phyloP scores from a whole-genome alignment of 30 jellyfish, hydroid and myxozoan species.

The Euphysa ruthae region DNA sequence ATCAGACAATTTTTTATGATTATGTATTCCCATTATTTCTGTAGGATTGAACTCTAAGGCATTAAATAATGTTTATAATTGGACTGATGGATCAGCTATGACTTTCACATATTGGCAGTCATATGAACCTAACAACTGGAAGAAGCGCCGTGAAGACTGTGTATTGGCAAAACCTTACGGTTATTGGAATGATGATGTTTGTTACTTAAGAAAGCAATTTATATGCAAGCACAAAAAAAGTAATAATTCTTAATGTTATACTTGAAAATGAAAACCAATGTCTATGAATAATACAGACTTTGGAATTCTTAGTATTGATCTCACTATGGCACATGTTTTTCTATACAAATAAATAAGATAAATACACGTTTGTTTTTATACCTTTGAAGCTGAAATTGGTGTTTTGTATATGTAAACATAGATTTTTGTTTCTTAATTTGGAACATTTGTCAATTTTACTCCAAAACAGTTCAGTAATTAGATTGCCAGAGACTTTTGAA shows the following conservation, averaged over 20 bases:
- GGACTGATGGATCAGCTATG: constrained; percentile 66
- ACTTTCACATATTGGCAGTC: constrained; percentile 59
- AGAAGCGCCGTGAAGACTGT: constrained; percentile 39
- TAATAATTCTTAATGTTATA: constrained; percentile 10
- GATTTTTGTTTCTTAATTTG: no score
- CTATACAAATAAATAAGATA: no score
- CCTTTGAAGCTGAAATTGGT: no score
- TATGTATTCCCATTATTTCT: not conserved
- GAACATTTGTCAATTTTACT: no score
- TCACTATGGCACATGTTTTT: no score
- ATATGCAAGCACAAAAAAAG: constrained; percentile 69
- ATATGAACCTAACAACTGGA: constrained; percentile 47
- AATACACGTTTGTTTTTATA: no score
- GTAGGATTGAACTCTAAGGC: constrained; percentile 56
- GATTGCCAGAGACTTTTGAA: no score
- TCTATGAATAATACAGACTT: no score
- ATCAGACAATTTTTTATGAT: not conserved
- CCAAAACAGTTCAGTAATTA: no score
- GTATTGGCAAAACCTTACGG: constrained; percentile 29
- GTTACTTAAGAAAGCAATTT: constrained; percentile 31
- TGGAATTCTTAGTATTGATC: no score
- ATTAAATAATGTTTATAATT: constrained; percentile 45
- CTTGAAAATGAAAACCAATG: no score
- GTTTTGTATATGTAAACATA: no score
- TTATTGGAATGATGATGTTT: constrained; percentile 60